Conservation (phyloP, 1,140 invertebrate genomes). For the Anastatus disparis region DNA sequence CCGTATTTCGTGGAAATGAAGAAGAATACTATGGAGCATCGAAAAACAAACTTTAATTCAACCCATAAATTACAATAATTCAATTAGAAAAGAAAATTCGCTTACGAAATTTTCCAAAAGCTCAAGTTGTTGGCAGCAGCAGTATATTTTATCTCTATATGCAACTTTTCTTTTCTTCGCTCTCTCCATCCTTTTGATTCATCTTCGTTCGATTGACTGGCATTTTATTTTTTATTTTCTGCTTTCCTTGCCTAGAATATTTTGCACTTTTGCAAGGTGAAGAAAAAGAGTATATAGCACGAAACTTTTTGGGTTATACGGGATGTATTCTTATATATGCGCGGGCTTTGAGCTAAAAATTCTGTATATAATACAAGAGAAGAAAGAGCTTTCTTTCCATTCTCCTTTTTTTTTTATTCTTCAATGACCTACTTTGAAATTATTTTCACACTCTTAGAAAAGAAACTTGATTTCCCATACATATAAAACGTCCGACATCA, state of each 20-base stretch:
- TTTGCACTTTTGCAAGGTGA: background rate
- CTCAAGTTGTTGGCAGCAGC: background rate
- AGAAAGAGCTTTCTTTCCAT: constrained; percentile 30
- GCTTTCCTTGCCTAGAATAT: no score
- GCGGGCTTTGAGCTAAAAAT: background rate
- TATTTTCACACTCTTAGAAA: no score
- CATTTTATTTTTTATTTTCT: background rate
- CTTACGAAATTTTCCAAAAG: constrained; percentile 9
- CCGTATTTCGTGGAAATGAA: no score
- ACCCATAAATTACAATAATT: constrained; percentile 41
- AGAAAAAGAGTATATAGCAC: no score
- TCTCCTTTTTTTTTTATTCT: no score
- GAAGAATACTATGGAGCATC: background rate
- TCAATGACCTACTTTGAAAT: constrained; percentile 38
- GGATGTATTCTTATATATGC: constrained; percentile 28
- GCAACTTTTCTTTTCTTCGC: no score
- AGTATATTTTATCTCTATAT: constrained; percentile 16
- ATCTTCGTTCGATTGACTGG: constrained; percentile 7
- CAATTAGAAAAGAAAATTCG: constrained; percentile 35
- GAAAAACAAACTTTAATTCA: constrained; percentile 24
- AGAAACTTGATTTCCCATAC: no score
- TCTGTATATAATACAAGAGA: constrained; percentile 21
- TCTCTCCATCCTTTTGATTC: background rate
- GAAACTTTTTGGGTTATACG: constrained; percentile 1
- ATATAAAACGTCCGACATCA: no score